phyloP scores from a whole-genome alignment of 2,797 vertebrate species.

The Cuniculus paca region DNA sequence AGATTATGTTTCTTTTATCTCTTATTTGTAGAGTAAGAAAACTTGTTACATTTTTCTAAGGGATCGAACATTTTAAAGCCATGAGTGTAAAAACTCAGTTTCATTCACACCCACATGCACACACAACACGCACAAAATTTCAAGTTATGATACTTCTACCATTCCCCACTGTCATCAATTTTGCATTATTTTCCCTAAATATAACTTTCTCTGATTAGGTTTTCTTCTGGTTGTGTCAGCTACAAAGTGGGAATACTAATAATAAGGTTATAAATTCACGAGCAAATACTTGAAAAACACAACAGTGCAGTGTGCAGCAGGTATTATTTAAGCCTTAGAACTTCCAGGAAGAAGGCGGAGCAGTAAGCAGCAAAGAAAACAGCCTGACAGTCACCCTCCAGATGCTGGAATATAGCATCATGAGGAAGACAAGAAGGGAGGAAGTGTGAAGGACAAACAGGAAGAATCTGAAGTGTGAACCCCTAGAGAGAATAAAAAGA shows the following conservation, averaged over 20 bases:
- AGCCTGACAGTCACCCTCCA: too few relatives aligned
- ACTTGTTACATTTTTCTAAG: background rate
- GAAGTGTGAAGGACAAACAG: too few relatives aligned
- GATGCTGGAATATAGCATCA: too few relatives aligned
- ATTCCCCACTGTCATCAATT: background rate
- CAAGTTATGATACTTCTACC: background rate
- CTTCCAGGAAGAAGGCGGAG: too few relatives aligned
- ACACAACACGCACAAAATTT: background rate
- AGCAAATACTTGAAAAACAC: background rate
- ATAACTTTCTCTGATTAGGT: background rate
- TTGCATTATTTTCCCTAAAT: background rate
- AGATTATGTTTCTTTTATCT: background rate
- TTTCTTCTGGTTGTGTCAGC: background rate
- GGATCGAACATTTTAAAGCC: background rate
- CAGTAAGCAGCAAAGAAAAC: too few relatives aligned
- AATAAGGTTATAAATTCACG: background rate
- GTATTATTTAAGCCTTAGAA: background rate
- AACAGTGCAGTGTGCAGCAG: background rate
- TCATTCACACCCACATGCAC: background rate
- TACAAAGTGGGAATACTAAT: background rate
- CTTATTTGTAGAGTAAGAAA: slow-evolving; percentile 11
- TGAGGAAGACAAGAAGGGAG: too few relatives aligned
- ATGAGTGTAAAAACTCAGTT: background rate
- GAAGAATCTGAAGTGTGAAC: too few relatives aligned
- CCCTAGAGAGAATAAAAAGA: too few relatives aligned